These are phyloP conservation scores for Cuniculus paca DNA, from an alignment of 2,797 vertebrate genomes.

Conservation along the genomic window DNA sequence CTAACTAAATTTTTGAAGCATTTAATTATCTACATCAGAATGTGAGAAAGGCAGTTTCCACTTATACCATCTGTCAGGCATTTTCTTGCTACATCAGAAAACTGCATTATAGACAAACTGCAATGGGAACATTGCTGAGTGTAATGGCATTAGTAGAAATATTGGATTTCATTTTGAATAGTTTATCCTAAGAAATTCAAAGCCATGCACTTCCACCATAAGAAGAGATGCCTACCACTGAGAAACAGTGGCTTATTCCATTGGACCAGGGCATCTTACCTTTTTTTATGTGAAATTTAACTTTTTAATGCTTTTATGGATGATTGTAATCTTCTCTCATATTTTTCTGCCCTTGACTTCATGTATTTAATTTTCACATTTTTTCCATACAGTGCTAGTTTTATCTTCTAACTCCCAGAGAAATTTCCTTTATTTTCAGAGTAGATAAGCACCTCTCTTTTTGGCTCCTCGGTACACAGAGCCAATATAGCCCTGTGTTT, in stretches of 20 bases:
- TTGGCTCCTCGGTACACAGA: not conserved
- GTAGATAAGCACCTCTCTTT: not conserved
- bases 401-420: not conserved
- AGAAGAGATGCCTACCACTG: too few species aligned
- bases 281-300: not conserved
- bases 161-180: not conserved
- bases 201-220: not conserved
- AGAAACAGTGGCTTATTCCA: not conserved
- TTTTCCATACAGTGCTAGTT: not conserved
- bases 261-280: not conserved
- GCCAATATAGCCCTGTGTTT: not conserved
- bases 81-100: not conserved
- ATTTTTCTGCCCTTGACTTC: not conserved
- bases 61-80: not conserved
- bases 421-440: not conserved
- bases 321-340: not conserved
- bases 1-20: not conserved
- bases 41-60: not conserved
- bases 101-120: not conserved
- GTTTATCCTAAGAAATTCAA: not conserved
- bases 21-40: constrained; percentile 1
- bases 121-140: not conserved
- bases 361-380: not conserved
- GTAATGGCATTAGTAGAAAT: not conserved
- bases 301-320: not conserved